Conservation (phyloP, 2,888 invertebrate genomes). For the Coenonympha arcania region DNA sequence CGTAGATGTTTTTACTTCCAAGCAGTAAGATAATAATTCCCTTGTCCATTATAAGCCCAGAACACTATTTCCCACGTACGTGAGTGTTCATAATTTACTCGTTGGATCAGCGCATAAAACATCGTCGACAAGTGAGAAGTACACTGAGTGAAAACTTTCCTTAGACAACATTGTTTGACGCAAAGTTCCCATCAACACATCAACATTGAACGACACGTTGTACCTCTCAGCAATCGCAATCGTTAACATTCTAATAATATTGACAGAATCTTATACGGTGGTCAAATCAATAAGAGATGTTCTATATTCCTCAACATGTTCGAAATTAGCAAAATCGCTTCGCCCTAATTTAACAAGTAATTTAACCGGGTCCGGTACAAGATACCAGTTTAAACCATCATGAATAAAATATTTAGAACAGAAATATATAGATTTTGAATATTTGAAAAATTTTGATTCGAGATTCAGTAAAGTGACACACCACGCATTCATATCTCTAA, state of each 20-base stretch:
- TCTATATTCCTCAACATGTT: not conserved
- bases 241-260: no score
- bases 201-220: not conserved
- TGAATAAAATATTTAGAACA: not conserved
- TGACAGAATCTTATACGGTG: no score
- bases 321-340: not conserved
- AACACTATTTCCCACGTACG: no score
- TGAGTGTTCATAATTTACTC: no score
- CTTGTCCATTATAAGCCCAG: no score
- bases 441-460: not conserved
- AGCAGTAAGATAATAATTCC: no score
- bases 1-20: no score
- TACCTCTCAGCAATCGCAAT: no score
- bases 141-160: no score
- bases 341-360: not conserved
- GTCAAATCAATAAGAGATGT: not conserved
- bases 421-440: not conserved
- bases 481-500: not conserved
- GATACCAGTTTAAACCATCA: not conserved
- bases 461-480: not conserved
- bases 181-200: not conserved
- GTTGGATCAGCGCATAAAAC: no score
- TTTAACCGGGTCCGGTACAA: not conserved
- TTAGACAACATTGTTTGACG: not conserved
- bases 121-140: no score